Base-by-base conservation (phyloP, 2,113 vertebrate genomes). In the Castor canadensis region DNA sequence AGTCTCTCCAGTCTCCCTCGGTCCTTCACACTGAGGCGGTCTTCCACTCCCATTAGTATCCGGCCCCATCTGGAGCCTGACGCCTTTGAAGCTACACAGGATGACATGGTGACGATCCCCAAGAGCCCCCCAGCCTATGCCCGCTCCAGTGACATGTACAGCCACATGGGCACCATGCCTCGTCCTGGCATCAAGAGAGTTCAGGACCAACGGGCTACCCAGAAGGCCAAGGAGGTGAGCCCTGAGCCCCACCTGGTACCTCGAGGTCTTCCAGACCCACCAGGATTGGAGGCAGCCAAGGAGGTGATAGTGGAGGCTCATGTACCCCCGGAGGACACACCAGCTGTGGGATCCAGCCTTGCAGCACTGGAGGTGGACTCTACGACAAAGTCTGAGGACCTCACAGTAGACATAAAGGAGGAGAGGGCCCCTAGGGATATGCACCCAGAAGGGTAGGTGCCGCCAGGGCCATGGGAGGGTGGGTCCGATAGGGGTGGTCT, bases 141-240 rank as follows among this genome's bases (percentile, higher is more conserved):
- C 64, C 98, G 99, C 22, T 99, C 99, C 0, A 99, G 98, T 0
- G 99, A 99, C 92, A 99, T 98, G 98, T 99, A 99, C 97, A 99
- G 99, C 47, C 99, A 99, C 93, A 98, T 99, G 98, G 99, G 99
- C 38, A 99, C 99, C 64, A 98, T 99, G 99, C 99, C 99, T n/a
- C 98, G 99, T 47, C 79, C 92, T 52, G 97, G 73, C 88, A 22
- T 38, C 40, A 97, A 97, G 93, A 92, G 96, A 94, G 72, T n/a
- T 76, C 1, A 82, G 75, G 38, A 97, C 5, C 88, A 86, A 35
- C 72, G 98, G 95, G 85, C 86, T 10, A 1, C 35, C 38, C 93
- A 62, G 83, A 88, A 94, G 69, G 58, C 75, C 60, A 73, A 0
- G 13, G 95, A 97, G 52, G 97, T 94, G 80, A 84, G 11, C 32